Evolutionary conservation across 35 echinoderm and acorn worm genomes (phyloP).

Genomic region (Nesometra sesokonis): DNA sequence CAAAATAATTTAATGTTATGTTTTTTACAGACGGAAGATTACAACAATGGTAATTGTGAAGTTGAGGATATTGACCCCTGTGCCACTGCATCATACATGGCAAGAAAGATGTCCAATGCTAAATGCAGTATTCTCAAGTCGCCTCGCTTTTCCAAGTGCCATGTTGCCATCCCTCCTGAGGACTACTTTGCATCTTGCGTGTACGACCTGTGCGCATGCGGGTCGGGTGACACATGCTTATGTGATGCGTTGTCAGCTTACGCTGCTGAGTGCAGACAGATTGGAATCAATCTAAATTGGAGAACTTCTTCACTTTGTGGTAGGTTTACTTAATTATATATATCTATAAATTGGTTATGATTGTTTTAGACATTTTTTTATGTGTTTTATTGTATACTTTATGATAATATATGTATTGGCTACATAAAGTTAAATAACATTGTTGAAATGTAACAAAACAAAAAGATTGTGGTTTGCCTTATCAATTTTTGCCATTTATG

Average conservation of each 20-base stretch:
- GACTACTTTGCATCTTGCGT: conserved; percentile 87
- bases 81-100: conserved; percentile 64
- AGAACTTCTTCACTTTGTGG: conserved; percentile 69
- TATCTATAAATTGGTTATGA: too few species aligned
- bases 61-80: conserved; percentile 77
- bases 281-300: conserved; percentile 70
- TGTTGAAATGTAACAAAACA: too few species aligned
- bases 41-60: conserved; percentile 47
- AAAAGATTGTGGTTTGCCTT: too few species aligned
- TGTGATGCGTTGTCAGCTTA: conserved; percentile 90
- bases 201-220: conserved; percentile 88
- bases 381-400: too few species aligned
- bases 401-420: too few species aligned
- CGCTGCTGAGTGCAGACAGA: conserved; percentile 87
- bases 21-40: background rate
- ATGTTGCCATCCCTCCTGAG: conserved; percentile 47
- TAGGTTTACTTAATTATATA: conserved; percentile 49
- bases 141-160: conserved; percentile 49
- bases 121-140: conserved; percentile 85
- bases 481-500: too few species aligned
- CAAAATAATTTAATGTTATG: too few species aligned
- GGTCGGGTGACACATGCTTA: conserved; percentile 60
- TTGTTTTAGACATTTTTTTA: too few species aligned
- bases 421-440: too few species aligned
- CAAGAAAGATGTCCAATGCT: conserved; percentile 74